Evolutionary conservation across 2,888 invertebrate species (phyloP).

Genomic region (Apamea epomidion): DNA sequence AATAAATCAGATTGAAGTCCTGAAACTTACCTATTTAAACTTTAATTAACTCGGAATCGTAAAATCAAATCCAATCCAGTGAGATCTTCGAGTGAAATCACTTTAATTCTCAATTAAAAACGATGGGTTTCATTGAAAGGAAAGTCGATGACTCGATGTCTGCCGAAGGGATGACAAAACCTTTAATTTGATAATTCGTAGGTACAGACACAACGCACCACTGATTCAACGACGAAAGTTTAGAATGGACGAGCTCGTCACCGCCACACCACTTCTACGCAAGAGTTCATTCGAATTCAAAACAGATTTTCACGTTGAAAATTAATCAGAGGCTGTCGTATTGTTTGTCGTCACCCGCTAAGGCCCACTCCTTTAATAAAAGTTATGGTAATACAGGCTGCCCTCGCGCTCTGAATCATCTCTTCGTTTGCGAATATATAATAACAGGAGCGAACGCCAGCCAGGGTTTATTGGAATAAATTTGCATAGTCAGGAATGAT

Average conservation of each 20-base stretch:
- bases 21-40: slow-evolving; percentile 61
- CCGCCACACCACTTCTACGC: slow-evolving; percentile 53
- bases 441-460: slow-evolving; percentile 85
- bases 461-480: slow-evolving; percentile 89
- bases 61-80: slow-evolving; percentile 62
- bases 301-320: slow-evolving; percentile 86
- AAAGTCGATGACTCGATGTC: slow-evolving; percentile 23
- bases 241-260: slow-evolving; percentile 30
- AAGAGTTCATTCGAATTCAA: slow-evolving; percentile 84
- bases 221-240: slow-evolving; percentile 25
- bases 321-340: slow-evolving; percentile 86
- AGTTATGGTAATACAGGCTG: slow-evolving; percentile 88
- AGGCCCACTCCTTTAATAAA: slow-evolving; percentile 89
- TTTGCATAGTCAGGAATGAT: slow-evolving; percentile 88
- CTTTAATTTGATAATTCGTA: slow-evolving; percentile 23
- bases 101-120: slow-evolving; percentile 66
- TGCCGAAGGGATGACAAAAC: slow-evolving; percentile 28
- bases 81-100: slow-evolving; percentile 61
- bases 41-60: slow-evolving; percentile 67
- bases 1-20: slow-evolving; percentile 59
- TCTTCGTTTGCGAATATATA: slow-evolving; percentile 90
- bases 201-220: slow-evolving; percentile 14
- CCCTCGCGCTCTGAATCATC: slow-evolving; percentile 87
- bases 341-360: slow-evolving; percentile 83
- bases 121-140: slow-evolving; percentile 30